Conservation (phyloP, 1,140 invertebrate genomes). For the Heterodera schachtii region DNA sequence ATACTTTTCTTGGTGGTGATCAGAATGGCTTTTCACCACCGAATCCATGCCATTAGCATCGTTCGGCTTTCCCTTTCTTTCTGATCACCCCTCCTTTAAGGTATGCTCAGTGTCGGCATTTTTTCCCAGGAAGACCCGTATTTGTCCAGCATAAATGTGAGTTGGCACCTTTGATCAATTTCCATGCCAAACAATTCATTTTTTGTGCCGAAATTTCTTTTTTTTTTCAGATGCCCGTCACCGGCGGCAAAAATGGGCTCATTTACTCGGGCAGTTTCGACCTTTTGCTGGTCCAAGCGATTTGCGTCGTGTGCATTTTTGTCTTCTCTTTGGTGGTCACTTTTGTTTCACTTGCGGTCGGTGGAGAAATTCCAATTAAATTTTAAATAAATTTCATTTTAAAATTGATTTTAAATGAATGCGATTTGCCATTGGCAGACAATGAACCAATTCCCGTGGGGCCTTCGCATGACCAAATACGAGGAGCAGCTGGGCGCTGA, state of each 20-base stretch:
- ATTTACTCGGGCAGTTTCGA: slow-evolving; percentile 44
- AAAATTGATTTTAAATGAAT: neutral
- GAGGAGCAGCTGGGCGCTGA: slow-evolving; percentile 85
- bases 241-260: slow-evolving; percentile 45
- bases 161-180: neutral
- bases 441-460: slow-evolving; percentile 78
- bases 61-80: neutral
- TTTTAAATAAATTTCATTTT: neutral
- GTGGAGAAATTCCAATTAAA: slow-evolving; percentile 2
- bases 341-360: slow-evolving; percentile 44
- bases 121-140: slow-evolving; percentile 60
- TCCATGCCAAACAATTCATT: neutral
- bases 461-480: slow-evolving; percentile 77
- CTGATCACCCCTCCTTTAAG: neutral
- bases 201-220: slow-evolving; percentile 3
- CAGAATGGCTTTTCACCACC: neutral
- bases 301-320: slow-evolving; percentile 36
- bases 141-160: neutral
- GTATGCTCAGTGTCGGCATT: slow-evolving; percentile 65
- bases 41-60: too few species aligned
- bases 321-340: slow-evolving; percentile 43
- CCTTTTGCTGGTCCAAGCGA: slow-evolving; percentile 38
- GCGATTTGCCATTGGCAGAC: slow-evolving; percentile 66
- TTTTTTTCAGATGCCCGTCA: slow-evolving; percentile 27
- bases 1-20: neutral